Percentiles rank a stretch among this genome's conserved stretches.
phyloP scores from a whole-genome alignment of 2,113 vertebrate species.

The Catharus bicknelli region DNA sequence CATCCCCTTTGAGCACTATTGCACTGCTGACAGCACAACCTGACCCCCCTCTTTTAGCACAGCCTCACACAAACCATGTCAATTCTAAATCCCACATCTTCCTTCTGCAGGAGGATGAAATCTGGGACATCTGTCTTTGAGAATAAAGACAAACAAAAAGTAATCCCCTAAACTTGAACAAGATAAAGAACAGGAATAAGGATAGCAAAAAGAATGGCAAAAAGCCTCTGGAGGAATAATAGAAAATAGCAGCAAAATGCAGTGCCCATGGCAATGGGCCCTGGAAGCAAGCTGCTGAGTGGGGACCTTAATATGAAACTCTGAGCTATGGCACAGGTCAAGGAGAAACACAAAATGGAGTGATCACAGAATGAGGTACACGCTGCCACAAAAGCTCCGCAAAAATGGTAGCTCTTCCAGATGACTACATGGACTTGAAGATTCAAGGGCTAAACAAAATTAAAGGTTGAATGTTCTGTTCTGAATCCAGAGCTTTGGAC shows the following conservation, averaged over 20 bases:
- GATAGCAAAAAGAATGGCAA: not conserved
- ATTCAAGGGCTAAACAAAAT: not conserved
- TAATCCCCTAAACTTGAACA: not conserved
- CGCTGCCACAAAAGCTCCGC: not conserved
- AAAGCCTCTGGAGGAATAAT: accelerated
- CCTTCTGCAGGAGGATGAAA: not conserved
- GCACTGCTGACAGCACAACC: not conserved
- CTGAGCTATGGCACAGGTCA: not conserved
- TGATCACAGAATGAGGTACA: not conserved
- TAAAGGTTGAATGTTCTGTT: not conserved
- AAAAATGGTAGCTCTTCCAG: not conserved
- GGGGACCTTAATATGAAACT: too few species aligned
- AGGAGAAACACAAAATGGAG: not conserved
- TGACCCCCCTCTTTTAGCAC: not conserved
- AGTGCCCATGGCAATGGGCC: not conserved
- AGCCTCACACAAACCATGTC: not conserved
- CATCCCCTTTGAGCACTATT: not conserved
- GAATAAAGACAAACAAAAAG: not conserved
- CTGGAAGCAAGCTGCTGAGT: not conserved
- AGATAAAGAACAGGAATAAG: not conserved
- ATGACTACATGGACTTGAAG: not conserved
- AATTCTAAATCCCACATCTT: not conserved
- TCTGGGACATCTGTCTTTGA: not conserved
- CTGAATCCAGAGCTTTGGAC: not conserved
- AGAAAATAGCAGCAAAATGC: not conserved